Evolutionary conservation across 2,113 vertebrate genomes (phyloP).

Genomic region (Oryzias curvinotus): DNA sequence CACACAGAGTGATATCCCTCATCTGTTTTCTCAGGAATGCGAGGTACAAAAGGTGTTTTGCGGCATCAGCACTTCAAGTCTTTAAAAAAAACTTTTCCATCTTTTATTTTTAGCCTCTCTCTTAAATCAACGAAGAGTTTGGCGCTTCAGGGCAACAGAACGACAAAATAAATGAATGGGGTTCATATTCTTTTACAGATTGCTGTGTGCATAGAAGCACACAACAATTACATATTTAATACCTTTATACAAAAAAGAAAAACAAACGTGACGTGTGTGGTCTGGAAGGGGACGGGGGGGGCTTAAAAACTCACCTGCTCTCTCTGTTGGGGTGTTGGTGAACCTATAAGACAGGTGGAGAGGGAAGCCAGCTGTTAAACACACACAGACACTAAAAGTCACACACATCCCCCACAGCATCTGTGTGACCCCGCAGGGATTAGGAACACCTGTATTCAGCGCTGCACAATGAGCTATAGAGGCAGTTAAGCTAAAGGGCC

Average conservation of each 20-base stretch:
- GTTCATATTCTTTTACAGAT: neutral
- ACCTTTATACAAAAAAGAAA: conserved; percentile 56
- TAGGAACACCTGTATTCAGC: conserved; percentile 76
- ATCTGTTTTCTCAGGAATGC: conserved; percentile 50
- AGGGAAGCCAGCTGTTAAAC: conserved; percentile 70
- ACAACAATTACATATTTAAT: conserved; percentile 69
- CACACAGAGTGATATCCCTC: conserved; percentile 49
- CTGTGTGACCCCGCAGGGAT: conserved; percentile 62
- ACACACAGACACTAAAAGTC: conserved; percentile 19
- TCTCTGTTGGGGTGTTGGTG: conserved; percentile 42
- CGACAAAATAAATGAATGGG: conserved; percentile 9
- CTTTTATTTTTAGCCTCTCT: conserved; percentile 24
- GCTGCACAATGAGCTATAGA: conserved; percentile 72
- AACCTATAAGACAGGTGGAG: conserved; percentile 55
- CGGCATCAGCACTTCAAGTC: conserved; percentile 39
- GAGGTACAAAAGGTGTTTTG: conserved; percentile 54
- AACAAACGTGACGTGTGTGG: conserved; percentile 20
- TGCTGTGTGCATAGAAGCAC: conserved; percentile 3
- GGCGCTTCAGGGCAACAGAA: too few relatives aligned
- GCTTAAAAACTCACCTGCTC: conserved; percentile 64
- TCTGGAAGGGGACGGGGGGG: conserved; percentile 26
- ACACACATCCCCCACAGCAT: conserved; percentile 50
- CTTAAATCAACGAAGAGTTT: too few relatives aligned
- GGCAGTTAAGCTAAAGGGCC: conserved; percentile 66
- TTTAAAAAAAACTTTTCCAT: neutral